Conservation (phyloP, 2,113 vertebrate genomes). For the Paracanthobrama guichenoti region DNA sequence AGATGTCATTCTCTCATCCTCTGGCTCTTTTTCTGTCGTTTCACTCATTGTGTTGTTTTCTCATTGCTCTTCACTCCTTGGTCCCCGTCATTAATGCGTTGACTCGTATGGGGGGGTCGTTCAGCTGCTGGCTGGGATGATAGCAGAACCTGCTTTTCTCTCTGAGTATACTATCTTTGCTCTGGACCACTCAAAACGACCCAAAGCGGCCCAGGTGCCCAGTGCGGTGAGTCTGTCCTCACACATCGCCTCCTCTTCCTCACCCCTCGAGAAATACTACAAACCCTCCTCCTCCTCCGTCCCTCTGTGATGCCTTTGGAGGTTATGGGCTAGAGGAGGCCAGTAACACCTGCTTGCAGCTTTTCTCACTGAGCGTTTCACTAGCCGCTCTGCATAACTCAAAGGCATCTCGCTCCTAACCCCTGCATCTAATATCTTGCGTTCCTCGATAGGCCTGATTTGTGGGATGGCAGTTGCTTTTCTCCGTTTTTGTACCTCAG, state of each 20-base stretch:
- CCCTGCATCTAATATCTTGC: conserved; percentile 75
- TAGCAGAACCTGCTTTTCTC: conserved; percentile 99
- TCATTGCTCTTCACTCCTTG: conserved; percentile 77
- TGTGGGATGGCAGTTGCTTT: conserved; percentile 70
- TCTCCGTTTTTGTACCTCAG: conserved; percentile 67
- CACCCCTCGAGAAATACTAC: conserved; percentile 54
- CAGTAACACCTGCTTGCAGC: conserved; percentile 78
- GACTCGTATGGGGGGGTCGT: conserved; percentile 70
- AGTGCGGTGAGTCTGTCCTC: conserved; percentile 92
- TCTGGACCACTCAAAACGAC: conserved; percentile 96
- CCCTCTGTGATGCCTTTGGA: conserved; percentile 72
- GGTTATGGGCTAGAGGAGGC: conserved; percentile 73
- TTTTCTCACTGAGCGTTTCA: conserved; percentile 60
- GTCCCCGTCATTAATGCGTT: conserved; percentile 79
- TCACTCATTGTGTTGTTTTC: conserved; percentile 78
- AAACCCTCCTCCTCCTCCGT: conserved; percentile 69
- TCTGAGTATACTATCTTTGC: conserved; percentile 99
- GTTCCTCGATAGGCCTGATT: conserved; percentile 59
- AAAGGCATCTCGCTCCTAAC: conserved; percentile 83
- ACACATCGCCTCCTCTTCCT: conserved; percentile 67
- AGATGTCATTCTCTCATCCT: conserved; percentile 36
- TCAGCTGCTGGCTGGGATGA: conserved; percentile 98
- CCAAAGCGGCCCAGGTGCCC: conserved; percentile 88
- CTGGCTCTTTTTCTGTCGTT: conserved; percentile 19
- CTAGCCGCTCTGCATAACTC: conserved; percentile 58